Evolutionary conservation across 2,113 vertebrate species (phyloP).

Genomic region (Myrmophylax atrothorax): DNA sequence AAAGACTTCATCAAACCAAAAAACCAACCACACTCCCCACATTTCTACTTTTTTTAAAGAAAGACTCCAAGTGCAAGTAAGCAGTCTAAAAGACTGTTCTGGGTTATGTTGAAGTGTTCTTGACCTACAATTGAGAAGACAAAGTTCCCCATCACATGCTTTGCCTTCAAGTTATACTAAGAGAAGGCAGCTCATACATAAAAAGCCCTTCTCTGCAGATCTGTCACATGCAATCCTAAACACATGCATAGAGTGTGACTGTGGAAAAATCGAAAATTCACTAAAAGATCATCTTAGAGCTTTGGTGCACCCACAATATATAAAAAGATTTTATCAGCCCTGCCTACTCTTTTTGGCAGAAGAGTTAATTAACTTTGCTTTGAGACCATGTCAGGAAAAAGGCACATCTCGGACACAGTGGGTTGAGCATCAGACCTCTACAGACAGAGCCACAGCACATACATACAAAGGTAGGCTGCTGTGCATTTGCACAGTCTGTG

Average conservation of each 20-base stretch:
- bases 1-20: background rate
- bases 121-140: background rate
- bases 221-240: background rate
- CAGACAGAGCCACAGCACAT: rapidly evolving
- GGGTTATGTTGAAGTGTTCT: background rate
- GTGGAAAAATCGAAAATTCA: background rate
- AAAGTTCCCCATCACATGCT: background rate
- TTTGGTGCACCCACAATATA: background rate
- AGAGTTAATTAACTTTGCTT: background rate
- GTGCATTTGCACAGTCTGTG: rapidly evolving
- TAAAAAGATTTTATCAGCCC: background rate
- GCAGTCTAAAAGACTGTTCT: background rate
- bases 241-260: background rate
- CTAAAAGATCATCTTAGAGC: background rate
- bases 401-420: background rate
- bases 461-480: background rate
- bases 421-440: background rate
- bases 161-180: background rate
- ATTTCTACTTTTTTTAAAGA: background rate
- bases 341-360: background rate
- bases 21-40: rapidly evolving
- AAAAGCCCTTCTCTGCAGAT: background rate
- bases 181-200: background rate
- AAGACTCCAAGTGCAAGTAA: background rate
- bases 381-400: background rate